A percentile compares a stretch with the other conserved stretches of the same genome.
phyloP scores from a whole-genome alignment of 1,140 invertebrate species.

The Phortica variegata region DNA sequence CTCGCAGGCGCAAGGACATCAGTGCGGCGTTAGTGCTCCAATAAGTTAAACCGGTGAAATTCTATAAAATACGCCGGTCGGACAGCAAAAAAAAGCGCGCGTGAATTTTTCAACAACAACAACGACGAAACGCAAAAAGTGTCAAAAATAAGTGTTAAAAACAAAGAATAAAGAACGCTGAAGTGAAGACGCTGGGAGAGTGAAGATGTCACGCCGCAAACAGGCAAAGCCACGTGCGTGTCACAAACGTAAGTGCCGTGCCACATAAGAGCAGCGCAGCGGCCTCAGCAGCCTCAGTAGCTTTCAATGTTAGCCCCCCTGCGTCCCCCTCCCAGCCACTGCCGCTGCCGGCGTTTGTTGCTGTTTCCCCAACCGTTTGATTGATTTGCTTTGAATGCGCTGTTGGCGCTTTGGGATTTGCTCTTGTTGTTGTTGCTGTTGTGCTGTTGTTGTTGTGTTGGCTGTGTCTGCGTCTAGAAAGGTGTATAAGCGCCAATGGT shows the following conservation, averaged over 20 bases:
- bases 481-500: too few species aligned
- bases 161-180: not conserved
- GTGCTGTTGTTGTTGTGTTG: too few species aligned
- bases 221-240: conserved; percentile 54
- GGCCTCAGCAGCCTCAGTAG: conserved; percentile 1
- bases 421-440: too few species aligned
- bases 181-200: conserved; percentile 9
- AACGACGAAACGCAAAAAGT: conserved; percentile 1
- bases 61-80: conserved; percentile 18
- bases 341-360: conserved; percentile 1
- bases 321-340: conserved; percentile 16
- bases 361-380: too few species aligned
- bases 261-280: not conserved
- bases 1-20: conserved; percentile 49
- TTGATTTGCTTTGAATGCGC: conserved; percentile 3
- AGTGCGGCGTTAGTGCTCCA: conserved; percentile 12
- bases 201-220: conserved; percentile 47
- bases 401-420: not conserved
- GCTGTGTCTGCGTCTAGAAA: too few species aligned
- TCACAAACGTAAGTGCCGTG: conserved; percentile 55
- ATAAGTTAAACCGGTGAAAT: conserved; percentile 28
- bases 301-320: conserved; percentile 9
- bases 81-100: too few species aligned
- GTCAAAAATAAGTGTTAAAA: not conserved
- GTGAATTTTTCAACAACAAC: not conserved